These are phyloP conservation scores for Platysternon megacephalum DNA, from an alignment of 2,113 vertebrate genomes.

Conservation along the genomic window DNA sequence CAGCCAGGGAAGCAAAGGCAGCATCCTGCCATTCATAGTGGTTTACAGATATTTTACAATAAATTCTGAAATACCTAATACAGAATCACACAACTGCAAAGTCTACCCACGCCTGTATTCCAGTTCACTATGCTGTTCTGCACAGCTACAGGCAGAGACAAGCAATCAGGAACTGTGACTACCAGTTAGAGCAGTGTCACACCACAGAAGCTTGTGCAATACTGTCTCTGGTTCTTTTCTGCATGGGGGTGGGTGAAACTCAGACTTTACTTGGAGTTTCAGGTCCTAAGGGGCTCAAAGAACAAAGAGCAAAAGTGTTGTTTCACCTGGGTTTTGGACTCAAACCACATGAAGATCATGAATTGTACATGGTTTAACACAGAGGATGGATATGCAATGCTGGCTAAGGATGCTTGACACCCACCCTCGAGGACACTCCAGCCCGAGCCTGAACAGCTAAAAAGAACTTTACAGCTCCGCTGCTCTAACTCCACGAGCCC, in stretches of 20 bases:
- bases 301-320: accelerated
- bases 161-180: background rate
- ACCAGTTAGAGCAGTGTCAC: accelerated
- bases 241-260: background rate
- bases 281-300: background rate
- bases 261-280: background rate
- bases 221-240: accelerated
- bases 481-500: background rate
- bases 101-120: background rate
- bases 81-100: background rate
- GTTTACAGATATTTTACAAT: background rate
- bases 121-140: background rate
- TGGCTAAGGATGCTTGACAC: background rate
- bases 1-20: background rate
- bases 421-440: background rate
- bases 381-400: background rate
- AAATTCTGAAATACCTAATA: background rate
- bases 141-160: background rate
- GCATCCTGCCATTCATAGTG: background rate
- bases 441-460: too few relatives aligned
- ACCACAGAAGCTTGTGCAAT: background rate
- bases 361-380: accelerated
- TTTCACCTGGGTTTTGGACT: background rate
- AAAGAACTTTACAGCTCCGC: too few relatives aligned
- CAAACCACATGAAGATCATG: accelerated